Evolutionary conservation across 2,888 invertebrate species (phyloP), one percentile per base, ranked within the genome.

Genomic region (Clanis bilineata): DNA sequence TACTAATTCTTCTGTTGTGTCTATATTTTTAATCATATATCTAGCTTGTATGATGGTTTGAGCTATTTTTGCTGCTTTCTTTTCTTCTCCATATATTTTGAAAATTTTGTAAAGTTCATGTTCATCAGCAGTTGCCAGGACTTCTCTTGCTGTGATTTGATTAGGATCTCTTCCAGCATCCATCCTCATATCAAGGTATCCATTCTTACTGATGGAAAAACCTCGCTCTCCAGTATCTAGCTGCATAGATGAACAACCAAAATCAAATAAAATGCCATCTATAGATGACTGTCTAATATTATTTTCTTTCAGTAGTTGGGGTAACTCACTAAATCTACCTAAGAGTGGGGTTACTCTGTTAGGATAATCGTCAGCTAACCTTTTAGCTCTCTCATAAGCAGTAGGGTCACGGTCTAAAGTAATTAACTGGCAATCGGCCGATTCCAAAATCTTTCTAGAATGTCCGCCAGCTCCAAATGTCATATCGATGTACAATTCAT

Each of bases 381-480:
- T 77, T 68, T 93, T 79, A 0, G 97, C 96, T 77, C 94, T 93
- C 57, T 95, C 87, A 85, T 94, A 92, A 3, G 98, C 97, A 12
- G 93, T 72, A 0, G 98, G 97, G 87, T 99, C 99, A 82, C 98
- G 94, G 83, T 99, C 99, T 67, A 98, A 85, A 0, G 96, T 96
- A 75, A 96, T 94, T 1, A 98, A 89, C 79, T 93, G 95, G 18
- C 96, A 92, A 39, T 95, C 89, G 10, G 94, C 93, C 28, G 92
- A 78, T 74, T 96, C 93, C 54, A 99, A 90, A 68, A 99, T 93
- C 76, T 93, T 93, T 69, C 91, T 93, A 9, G 97, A 95, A 79
- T 99, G 99, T 0, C 98, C 98, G 6, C 99, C 99, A 22, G 96
- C 96, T 28, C 99, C 98, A 91, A 98, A 99, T 12, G 99, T 99